These are phyloP conservation scores for Apis laboriosa DNA, from an alignment of 1,140 invertebrate species.

Conservation along the genomic window DNA sequence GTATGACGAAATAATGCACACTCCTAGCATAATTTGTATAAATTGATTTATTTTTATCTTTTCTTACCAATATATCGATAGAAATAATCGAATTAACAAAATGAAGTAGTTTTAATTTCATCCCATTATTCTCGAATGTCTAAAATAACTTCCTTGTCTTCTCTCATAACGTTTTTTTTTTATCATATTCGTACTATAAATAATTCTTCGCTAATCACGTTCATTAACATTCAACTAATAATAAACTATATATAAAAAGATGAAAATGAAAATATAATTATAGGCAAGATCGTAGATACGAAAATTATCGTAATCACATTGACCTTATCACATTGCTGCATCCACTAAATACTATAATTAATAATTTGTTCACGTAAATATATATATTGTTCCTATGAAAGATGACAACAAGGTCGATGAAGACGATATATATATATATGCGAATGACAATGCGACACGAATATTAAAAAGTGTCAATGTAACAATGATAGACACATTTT, in stretches of 20 bases:
- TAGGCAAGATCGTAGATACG: no score
- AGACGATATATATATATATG: not conserved
- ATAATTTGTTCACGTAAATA: conserved; percentile 14
- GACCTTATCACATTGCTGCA: not conserved
- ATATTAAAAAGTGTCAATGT: conserved; percentile 36
- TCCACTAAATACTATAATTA: conserved; percentile 13
- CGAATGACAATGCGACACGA: conserved; percentile 47
- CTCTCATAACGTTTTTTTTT: not conserved
- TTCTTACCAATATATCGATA: no score
- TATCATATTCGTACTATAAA: not conserved
- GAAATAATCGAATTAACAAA: no score
- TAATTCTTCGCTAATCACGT: not conserved
- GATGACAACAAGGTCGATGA: conserved; percentile 56
- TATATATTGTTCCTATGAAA: conserved; percentile 45
- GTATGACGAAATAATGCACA: no score
- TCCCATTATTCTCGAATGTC: no score
- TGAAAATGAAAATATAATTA: not conserved
- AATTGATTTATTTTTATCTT: no score
- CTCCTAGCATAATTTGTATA: no score
- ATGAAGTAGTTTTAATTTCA: no score
- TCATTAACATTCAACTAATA: not conserved
- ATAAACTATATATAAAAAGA: not conserved
- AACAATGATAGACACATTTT: not conserved
- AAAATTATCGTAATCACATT: not conserved
- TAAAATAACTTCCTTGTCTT: not conserved